Conservation (phyloP, 2,888 invertebrate species). For the Alcis repandata region DNA sequence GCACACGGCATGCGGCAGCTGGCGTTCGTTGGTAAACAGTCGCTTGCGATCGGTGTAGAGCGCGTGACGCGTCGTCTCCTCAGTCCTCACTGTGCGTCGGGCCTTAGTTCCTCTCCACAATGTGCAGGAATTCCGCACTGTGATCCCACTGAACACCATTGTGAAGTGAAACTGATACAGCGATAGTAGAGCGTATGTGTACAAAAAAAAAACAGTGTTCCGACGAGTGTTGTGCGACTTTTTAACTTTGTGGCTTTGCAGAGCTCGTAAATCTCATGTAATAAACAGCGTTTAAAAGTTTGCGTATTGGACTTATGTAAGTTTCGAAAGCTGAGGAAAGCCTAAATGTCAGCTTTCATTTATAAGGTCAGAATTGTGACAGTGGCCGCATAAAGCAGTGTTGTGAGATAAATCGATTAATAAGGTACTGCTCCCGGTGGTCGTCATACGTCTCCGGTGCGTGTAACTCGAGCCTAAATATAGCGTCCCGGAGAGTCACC, state of each 20-base stretch:
- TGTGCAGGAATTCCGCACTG: constrained; percentile 77
- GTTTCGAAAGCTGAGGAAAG: constrained; percentile 59
- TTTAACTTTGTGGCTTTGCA: constrained; percentile 6
- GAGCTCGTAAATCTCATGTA: constrained; percentile 39
- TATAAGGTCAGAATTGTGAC: constrained; percentile 58
- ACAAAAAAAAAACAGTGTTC: not conserved
- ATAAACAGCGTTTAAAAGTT: constrained; percentile 38
- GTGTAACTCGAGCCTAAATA: constrained; percentile 73
- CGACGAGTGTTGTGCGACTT: constrained; percentile 3
- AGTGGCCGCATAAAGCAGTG: constrained; percentile 66
- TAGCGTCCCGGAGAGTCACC: constrained; percentile 62
- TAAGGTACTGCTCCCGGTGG: constrained; percentile 67
- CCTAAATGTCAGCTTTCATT: constrained; percentile 63
- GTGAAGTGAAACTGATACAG: constrained; percentile 34
- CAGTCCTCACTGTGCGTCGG: constrained; percentile 36
- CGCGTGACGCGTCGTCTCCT: constrained; percentile 63
- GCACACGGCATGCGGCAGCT: constrained; percentile 59
- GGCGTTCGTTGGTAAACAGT: constrained; percentile 70
- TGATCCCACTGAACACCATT: constrained; percentile 59
- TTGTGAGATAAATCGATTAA: constrained; percentile 70
- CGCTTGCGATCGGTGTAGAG: constrained; percentile 68
- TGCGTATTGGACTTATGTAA: constrained; percentile 42
- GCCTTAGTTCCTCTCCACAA: constrained; percentile 61
- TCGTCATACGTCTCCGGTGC: constrained; percentile 68
- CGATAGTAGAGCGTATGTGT: constrained; percentile 21